Evolutionary conservation across 2,888 invertebrate species (phyloP).

Genomic region (Drosophila testacea): DNA sequence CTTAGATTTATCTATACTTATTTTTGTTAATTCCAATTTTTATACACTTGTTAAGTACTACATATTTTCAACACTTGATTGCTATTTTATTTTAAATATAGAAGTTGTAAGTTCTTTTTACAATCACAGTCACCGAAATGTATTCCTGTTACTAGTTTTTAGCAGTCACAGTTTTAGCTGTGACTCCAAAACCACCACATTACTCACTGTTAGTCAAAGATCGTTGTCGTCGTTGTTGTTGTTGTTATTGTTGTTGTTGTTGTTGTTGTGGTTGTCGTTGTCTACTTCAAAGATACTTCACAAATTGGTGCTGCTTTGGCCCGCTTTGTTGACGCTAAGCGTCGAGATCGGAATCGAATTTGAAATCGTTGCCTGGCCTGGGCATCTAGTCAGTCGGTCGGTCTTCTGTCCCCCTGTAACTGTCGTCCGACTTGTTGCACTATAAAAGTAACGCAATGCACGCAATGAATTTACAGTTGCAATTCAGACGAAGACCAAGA

Average conservation of each 20-base stretch:
- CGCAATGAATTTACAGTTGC: slow-evolving; percentile 75
- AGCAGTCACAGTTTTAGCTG: too few species aligned
- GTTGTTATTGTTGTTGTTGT: slow-evolving; percentile 3
- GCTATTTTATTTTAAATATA: too few species aligned
- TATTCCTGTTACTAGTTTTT: too few species aligned
- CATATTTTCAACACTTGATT: too few species aligned
- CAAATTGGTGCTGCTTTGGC: slow-evolving; percentile 76
- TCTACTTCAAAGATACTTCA: slow-evolving; percentile 75
- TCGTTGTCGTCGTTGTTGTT: not conserved
- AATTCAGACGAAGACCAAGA: slow-evolving; percentile 56
- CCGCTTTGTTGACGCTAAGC: slow-evolving; percentile 67
- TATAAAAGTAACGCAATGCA: slow-evolving; percentile 77
- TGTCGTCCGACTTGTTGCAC: slow-evolving; percentile 37
- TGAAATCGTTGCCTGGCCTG: slow-evolving; percentile 35
- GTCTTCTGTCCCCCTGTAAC: slow-evolving; percentile 16
- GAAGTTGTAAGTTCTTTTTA: too few species aligned
- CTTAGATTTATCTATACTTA: too few species aligned
- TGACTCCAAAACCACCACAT: too few species aligned
- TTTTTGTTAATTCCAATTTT: too few species aligned
- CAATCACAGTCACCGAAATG: too few species aligned
- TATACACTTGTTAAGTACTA: too few species aligned
- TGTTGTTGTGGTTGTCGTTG: slow-evolving; percentile 39
- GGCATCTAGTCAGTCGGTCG: slow-evolving; percentile 26
- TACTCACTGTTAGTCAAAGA: too few species aligned
- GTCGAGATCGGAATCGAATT: slow-evolving; percentile 57